These are phyloP conservation scores for Drosophila multiciliata DNA, from an alignment of 2,888 invertebrate species.

Conservation along the genomic window DNA sequence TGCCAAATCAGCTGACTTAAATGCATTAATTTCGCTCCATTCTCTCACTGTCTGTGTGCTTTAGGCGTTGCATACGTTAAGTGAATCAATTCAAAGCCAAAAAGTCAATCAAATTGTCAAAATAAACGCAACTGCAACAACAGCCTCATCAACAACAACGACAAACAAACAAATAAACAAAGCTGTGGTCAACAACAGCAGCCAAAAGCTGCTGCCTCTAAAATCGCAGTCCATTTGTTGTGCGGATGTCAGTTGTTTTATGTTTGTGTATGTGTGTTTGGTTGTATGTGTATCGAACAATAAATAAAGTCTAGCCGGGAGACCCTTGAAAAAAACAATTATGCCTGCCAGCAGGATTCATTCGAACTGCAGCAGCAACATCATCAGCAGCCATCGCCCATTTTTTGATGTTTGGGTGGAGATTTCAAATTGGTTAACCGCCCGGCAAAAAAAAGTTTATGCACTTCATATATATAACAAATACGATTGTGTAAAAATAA, in stretches of 20 bases:
- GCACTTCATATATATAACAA: conserved; percentile 44
- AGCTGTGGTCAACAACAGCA: conserved; percentile 31
- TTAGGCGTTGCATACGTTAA: conserved; percentile 53
- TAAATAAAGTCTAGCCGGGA: conserved; percentile 76
- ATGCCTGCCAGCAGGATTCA: conserved; percentile 60
- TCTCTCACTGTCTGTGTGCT: conserved; percentile 5
- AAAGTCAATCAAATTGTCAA: conserved; percentile 74
- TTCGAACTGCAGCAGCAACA: conserved; percentile 32
- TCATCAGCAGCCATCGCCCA: conserved; percentile 44
- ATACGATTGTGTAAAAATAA: conserved; percentile 22
- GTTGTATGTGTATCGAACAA: conserved; percentile 50
- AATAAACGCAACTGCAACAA: conserved; percentile 44
- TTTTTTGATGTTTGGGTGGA: conserved; percentile 16
- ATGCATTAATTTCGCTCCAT: conserved; percentile 44
- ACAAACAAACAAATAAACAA: conserved; percentile 24
- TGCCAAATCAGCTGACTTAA: conserved; percentile 16
- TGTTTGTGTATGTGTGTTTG: conserved; percentile 9
- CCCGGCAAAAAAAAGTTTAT: conserved; percentile 34
- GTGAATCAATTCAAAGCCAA: conserved; percentile 72
- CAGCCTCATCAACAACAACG: conserved; percentile 22
- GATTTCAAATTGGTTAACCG: conserved; percentile 48
- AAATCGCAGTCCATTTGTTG: conserved; percentile 37
- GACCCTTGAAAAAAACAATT: conserved; percentile 74
- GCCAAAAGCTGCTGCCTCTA: conserved; percentile 23
- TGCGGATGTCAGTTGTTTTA: background rate